A percentile compares a stretch with the other conserved stretches of the same genome.
Conservation (phyloP, 2,113 vertebrate species). For the Nothocercus nigrocapillus region DNA sequence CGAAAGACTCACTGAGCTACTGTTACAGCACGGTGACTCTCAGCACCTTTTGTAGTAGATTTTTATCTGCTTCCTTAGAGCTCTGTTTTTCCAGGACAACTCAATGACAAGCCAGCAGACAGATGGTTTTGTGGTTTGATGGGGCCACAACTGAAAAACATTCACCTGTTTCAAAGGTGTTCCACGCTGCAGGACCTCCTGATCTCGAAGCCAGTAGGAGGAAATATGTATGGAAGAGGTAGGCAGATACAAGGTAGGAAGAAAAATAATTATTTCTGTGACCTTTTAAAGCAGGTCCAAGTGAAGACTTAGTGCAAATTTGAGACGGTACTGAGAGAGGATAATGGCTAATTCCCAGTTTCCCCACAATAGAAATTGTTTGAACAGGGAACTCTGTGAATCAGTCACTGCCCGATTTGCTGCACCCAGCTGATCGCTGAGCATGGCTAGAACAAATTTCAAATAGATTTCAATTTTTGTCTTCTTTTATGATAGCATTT, state of each 20-base stretch:
- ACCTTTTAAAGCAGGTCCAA: background rate
- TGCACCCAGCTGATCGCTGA: background rate
- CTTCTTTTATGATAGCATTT: background rate
- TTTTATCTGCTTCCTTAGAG: background rate
- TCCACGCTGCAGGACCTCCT: background rate
- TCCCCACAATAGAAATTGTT: background rate
- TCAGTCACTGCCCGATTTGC: background rate
- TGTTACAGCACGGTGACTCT: background rate
- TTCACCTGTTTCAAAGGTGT: background rate
- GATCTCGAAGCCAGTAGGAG: background rate
- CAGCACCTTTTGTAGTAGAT: background rate
- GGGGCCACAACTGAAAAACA: background rate
- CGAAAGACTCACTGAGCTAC: background rate
- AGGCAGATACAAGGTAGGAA: background rate
- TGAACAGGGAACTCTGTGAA: background rate
- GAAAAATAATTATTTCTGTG: background rate
- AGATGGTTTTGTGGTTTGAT: background rate
- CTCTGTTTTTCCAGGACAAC: background rate
- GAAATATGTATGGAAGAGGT: background rate
- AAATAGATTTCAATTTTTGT: background rate
- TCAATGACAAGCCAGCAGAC: background rate
- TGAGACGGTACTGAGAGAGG: background rate
- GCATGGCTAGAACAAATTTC: background rate
- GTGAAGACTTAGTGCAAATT: background rate
- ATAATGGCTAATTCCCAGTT: background rate